Conservation (phyloP, 2,113 vertebrate species). For the Pluvialis apricaria region DNA sequence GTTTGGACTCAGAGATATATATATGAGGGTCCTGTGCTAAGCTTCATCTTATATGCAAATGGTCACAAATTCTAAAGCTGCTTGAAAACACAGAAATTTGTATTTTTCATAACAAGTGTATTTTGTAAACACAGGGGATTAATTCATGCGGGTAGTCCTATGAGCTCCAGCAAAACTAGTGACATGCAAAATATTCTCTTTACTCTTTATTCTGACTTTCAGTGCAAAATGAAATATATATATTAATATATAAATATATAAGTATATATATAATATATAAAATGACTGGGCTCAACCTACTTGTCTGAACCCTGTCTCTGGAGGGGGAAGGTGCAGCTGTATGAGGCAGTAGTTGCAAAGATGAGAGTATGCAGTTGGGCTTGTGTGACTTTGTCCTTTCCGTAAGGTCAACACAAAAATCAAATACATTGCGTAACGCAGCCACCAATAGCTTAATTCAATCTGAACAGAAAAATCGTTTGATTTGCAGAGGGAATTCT, state of each 20-base stretch:
- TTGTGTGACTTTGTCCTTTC: conserved; percentile 15
- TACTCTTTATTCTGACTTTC: background rate
- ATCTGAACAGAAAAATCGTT: background rate
- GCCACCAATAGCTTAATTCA: background rate
- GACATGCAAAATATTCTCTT: background rate
- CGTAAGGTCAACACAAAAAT: background rate
- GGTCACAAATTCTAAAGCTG: background rate
- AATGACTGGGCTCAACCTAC: background rate
- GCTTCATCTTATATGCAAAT: background rate
- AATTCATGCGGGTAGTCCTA: background rate
- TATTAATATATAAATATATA: background rate
- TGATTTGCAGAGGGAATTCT: background rate
- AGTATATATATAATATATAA: background rate
- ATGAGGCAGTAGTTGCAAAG: background rate
- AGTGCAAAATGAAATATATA: background rate
- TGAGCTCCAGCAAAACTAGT: background rate
- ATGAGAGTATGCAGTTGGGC: background rate
- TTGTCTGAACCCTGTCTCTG: background rate
- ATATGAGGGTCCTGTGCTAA: background rate
- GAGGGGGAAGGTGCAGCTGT: background rate
- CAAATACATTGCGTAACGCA: background rate
- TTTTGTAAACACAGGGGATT: background rate
- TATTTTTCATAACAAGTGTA: background rate
- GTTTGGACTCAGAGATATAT: rapidly evolving
- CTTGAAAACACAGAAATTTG: background rate